Evolutionary conservation across 2,888 invertebrate genomes (phyloP), one percentile per base, ranked within the genome.

Genomic region (Ophonus ardosiacus): DNA sequence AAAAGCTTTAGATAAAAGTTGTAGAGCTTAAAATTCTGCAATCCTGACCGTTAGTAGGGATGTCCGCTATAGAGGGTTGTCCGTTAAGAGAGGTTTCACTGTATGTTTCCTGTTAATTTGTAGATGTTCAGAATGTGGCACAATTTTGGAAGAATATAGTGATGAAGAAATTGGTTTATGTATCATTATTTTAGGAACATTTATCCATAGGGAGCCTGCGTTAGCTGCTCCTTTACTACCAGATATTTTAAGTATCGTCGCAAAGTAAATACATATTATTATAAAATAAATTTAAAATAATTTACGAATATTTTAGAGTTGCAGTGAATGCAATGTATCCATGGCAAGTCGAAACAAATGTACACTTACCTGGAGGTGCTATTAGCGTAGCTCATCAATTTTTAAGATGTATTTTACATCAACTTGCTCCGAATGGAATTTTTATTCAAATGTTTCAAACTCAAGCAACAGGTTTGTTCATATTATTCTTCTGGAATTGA

Each of bases 301-400:
- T 83, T n/a, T 57, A 82, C 81, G 15, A 76, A 31, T 65, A 56
- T 88, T 89, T 86, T 89, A 96, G 96, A 88, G 94, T 96, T 88
- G 96, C 96, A 1, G 93, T 96, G 86, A 94, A 95, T 87, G 95
- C 96, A 82, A 95, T 95, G 89, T 97, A 97, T 91, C 95, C 97
- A 24, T 98, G 98, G 98, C 97, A 98, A 92, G 95, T 94, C 86
- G 97, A 97, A 90, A 96, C 95, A 86, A 96, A 95, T 89, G 94
- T 97, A 59, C 97, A 98, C 86, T 93, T 99, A 87, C 98, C 99
- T 0, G 98, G 99, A 86, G 98, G 98, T 89, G 97, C 97, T 3
- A 96, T 97, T 86, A 98, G 98, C 90, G 98, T 99, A 38, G 99
- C 99, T 21, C 96, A 98, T 90, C 99, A 99, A 92, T 98, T 99